Evolutionary conservation across 2,113 vertebrate genomes (phyloP).

Genomic region (Arothron firmamentum): DNA sequence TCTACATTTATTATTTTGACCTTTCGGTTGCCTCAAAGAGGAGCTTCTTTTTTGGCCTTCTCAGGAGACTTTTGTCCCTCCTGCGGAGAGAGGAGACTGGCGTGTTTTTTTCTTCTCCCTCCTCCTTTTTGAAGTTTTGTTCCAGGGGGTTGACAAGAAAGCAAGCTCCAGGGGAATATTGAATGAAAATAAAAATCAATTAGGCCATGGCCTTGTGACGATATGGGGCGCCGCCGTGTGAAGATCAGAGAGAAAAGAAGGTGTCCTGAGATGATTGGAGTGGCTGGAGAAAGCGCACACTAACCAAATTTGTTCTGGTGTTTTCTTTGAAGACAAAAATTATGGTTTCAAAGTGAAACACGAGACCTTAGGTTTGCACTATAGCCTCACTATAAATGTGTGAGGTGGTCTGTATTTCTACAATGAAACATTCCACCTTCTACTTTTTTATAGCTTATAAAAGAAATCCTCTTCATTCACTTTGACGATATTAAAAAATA

Average conservation of each 20-base stretch:
- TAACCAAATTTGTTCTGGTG: conserved; percentile 73
- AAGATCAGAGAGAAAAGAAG: conserved; percentile 65
- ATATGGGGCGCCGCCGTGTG: conserved; percentile 65
- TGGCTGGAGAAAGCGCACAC: conserved; percentile 52
- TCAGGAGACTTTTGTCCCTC: conserved; percentile 73
- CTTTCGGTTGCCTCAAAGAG: conserved; percentile 79
- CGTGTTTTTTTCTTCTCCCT: conserved; percentile 54
- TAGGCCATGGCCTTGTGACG: conserved; percentile 76
- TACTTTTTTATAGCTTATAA: too few relatives aligned
- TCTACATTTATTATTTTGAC: conserved; percentile 91
- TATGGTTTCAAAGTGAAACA: conserved; percentile 2
- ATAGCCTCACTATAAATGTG: too few relatives aligned
- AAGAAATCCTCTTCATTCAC: too few relatives aligned
- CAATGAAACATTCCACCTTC: too few relatives aligned
- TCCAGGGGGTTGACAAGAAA: conserved; percentile 72
- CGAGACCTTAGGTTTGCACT: too few relatives aligned
- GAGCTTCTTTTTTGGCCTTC: conserved; percentile 60
- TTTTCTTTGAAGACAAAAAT: conserved; percentile 53
- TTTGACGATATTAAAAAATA: too few relatives aligned
- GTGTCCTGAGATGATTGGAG: conserved; percentile 56
- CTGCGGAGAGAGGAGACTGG: conserved; percentile 61
- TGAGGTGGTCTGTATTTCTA: too few relatives aligned
- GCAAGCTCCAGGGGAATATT: conserved; percentile 70
- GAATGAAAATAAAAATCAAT: conserved; percentile 83
- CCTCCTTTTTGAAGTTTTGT: conserved; percentile 72